phyloP scores from a whole-genome alignment of 2,888 invertebrate genomes.

The Leptarthrus brevirostris region DNA sequence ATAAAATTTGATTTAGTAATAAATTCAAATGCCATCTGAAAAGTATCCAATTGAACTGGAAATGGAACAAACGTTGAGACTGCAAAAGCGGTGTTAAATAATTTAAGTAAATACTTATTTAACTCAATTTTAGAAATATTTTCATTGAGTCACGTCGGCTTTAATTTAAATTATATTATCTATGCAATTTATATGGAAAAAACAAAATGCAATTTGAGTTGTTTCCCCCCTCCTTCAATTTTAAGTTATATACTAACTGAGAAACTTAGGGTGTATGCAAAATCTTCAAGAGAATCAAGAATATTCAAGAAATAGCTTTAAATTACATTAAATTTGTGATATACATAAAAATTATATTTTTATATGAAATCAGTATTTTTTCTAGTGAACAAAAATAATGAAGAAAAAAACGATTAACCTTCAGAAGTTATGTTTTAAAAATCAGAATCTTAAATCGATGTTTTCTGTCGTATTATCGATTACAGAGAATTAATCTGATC shows the following conservation, averaged over 20 bases:
- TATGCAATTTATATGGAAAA: not conserved
- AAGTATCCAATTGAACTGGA: too few species aligned
- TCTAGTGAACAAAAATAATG: conserved; percentile 29
- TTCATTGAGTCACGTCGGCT: not conserved
- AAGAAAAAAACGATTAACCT: conserved; percentile 10
- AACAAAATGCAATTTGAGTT: not conserved
- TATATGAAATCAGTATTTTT: conserved; percentile 44
- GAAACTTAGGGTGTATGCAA: not conserved
- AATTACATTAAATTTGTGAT: conserved; percentile 44
- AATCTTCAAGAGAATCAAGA: conserved; percentile 14
- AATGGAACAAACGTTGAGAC: too few species aligned
- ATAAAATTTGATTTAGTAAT: too few species aligned
- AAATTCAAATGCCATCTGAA: too few species aligned
- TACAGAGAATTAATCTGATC: too few species aligned
- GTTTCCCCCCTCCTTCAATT: conserved; percentile 8
- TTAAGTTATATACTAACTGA: conserved; percentile 23
- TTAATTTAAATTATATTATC: not conserved
- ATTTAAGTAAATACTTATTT: too few species aligned
- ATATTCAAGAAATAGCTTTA: conserved; percentile 43
- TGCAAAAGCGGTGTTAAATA: too few species aligned
- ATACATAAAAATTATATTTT: conserved; percentile 44
- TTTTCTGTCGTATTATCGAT: too few species aligned
- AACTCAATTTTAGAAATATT: too few species aligned
- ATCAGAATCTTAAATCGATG: too few species aligned
- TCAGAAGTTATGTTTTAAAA: conserved; percentile 6